These are phyloP conservation scores for Carterocephalus palaemon DNA, from an alignment of 2,888 invertebrate genomes.

Conservation along the genomic window DNA sequence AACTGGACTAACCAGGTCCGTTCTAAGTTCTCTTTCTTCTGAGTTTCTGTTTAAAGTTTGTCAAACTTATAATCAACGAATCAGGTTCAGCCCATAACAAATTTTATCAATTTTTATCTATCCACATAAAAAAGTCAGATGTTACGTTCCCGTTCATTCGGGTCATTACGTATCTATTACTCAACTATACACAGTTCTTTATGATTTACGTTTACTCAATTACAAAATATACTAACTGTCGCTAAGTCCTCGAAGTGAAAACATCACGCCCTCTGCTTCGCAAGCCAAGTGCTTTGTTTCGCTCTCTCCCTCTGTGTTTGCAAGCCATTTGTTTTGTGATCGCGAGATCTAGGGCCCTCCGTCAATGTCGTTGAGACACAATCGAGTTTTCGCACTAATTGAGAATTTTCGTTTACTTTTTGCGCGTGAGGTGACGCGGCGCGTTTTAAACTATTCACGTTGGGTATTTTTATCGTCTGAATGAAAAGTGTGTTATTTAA, in stretches of 20 bases:
- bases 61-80: too few relatives aligned
- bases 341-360: slow-evolving; percentile 41
- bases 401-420: slow-evolving; percentile 24
- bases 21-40: too few relatives aligned
- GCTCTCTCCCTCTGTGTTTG: slow-evolving; percentile 48
- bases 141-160: too few relatives aligned
- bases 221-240: slow-evolving; percentile 29
- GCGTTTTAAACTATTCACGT: not conserved
- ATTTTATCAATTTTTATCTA: too few relatives aligned
- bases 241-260: not conserved
- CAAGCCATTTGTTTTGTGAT: slow-evolving; percentile 42
- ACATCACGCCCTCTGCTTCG: slow-evolving; percentile 30
- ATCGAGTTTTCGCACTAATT: slow-evolving; percentile 35
- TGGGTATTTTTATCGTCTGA: too few relatives aligned
- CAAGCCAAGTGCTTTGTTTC: slow-evolving; percentile 46
- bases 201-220: slow-evolving; percentile 14
- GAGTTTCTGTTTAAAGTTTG: too few relatives aligned
- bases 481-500: too few relatives aligned
- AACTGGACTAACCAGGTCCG: too few relatives aligned
- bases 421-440: slow-evolving; percentile 3
- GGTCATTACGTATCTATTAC: too few relatives aligned
- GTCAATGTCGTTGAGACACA: slow-evolving; percentile 46
- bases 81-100: too few relatives aligned
- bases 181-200: too few relatives aligned
- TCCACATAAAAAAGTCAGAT: too few relatives aligned